Percentiles rank a stretch among this genome's conserved stretches.
phyloP scores from a whole-genome alignment of 1,140 invertebrate genomes.

The Scaptomyza hsui region DNA sequence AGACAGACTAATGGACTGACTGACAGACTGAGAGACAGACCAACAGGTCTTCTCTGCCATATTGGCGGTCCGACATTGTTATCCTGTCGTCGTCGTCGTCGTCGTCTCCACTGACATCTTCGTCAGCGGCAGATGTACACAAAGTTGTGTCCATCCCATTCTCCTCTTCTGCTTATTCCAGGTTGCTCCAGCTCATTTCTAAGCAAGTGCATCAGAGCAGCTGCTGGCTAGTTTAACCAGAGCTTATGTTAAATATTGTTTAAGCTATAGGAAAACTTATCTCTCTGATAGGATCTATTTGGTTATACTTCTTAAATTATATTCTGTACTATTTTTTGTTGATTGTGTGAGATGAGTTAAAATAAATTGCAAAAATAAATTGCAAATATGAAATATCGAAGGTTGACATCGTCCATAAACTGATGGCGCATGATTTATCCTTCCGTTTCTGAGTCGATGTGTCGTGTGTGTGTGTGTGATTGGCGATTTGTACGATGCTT shows the following conservation, averaged over 20 bases:
- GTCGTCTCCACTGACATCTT: conserved; percentile 48
- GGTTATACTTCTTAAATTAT: conserved; percentile 11
- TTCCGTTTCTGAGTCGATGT: conserved; percentile 8
- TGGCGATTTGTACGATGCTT: conserved; percentile 41
- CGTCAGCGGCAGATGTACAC: conserved; percentile 54
- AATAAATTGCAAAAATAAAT: conserved; percentile 73
- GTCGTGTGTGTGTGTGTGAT: conserved; percentile 9
- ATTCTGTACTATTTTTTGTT: conserved; percentile 9
- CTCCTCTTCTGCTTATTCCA: not conserved
- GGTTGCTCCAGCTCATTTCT: conserved; percentile 7
- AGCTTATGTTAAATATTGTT: not conserved
- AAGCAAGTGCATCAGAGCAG: not conserved
- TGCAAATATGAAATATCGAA: conserved; percentile 73
- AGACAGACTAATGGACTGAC: conserved; percentile 25
- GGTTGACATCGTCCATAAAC: conserved; percentile 32
- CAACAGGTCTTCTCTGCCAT: conserved; percentile 21
- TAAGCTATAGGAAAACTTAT: not conserved
- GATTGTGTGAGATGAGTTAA: conserved; percentile 35
- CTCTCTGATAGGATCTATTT: conserved; percentile 24
- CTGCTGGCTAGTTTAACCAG: conserved; percentile 5
- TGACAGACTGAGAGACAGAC: conserved; percentile 24
- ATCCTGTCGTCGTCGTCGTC: conserved; percentile 28
- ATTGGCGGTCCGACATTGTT: conserved; percentile 34
- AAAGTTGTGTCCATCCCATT: not conserved
- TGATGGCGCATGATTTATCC: conserved; percentile 56